These are phyloP conservation scores for Gymnoscelis rufifasciata DNA, from an alignment of 2,888 invertebrate species.

Conservation along the genomic window DNA sequence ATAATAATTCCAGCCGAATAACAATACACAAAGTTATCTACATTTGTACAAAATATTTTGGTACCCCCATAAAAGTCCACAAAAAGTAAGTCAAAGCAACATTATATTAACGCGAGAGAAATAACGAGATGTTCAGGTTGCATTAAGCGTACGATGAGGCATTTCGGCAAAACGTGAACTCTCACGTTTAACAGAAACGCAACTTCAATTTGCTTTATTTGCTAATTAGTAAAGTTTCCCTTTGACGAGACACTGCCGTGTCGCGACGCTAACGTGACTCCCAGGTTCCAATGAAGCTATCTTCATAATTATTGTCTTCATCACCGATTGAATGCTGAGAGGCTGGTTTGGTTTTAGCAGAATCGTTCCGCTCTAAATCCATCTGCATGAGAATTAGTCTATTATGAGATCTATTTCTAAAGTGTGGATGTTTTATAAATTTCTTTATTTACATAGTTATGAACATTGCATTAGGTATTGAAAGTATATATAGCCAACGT, in stretches of 20 bases:
- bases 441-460: too few relatives aligned
- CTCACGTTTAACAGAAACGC: conserved; percentile 49
- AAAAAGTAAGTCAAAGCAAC: not conserved
- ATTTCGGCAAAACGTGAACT: conserved; percentile 41
- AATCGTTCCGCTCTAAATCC: too few relatives aligned
- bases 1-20: too few relatives aligned
- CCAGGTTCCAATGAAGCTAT: conserved; percentile 24
- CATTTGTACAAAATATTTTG: too few relatives aligned
- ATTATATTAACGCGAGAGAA: not conserved
- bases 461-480: too few relatives aligned
- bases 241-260: conserved; percentile 43
- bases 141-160: conserved; percentile 40
- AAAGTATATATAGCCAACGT: too few relatives aligned
- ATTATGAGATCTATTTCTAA: too few relatives aligned
- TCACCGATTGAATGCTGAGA: conserved; percentile 22
- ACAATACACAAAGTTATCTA: too few relatives aligned
- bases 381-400: too few relatives aligned
- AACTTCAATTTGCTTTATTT: conserved; percentile 65
- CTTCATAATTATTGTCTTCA: conserved; percentile 55
- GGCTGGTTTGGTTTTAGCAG: too few relatives aligned
- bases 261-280: conserved; percentile 25
- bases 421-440: too few relatives aligned
- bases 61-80: not conserved
- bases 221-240: conserved; percentile 69
- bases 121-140: conserved; percentile 25